A percentile compares a stretch with the other conserved stretches of the same genome.
Conservation (phyloP, 1,140 invertebrate species). For the Cyrtorhinus lividipennis region DNA sequence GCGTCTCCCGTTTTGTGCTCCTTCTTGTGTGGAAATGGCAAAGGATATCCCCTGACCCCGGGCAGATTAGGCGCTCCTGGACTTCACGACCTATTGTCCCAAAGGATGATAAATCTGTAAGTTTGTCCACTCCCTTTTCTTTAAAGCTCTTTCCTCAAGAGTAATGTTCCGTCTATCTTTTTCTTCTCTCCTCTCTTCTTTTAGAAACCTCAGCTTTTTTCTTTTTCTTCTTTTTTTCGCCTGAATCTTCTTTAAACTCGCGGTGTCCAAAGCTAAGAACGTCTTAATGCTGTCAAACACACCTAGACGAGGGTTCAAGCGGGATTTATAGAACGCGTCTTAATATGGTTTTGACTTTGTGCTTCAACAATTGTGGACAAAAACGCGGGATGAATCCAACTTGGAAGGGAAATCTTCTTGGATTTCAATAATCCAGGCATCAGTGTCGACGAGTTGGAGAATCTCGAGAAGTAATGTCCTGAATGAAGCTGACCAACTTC, state of each 20-base stretch:
- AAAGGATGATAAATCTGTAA: slow-evolving; percentile 2
- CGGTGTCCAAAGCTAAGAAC: background rate
- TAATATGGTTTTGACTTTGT: too few relatives aligned
- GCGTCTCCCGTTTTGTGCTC: background rate
- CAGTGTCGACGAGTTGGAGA: too few relatives aligned
- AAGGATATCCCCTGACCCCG: background rate
- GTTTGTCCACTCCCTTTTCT: background rate
- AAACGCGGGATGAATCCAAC: too few relatives aligned
- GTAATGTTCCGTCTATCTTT: background rate
- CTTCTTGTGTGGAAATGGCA: background rate
- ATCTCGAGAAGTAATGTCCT: too few relatives aligned
- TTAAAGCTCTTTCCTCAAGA: background rate
- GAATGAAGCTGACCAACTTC: too few relatives aligned
- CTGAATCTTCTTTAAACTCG: too few relatives aligned
- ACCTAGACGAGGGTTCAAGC: too few relatives aligned
- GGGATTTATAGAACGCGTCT: too few relatives aligned
- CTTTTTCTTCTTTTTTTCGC: background rate
- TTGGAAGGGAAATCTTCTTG: too few relatives aligned
- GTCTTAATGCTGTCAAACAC: slow-evolving; percentile 2
- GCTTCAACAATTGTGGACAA: too few relatives aligned
- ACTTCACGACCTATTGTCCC: background rate
- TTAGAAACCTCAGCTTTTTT: background rate
- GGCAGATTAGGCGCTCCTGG: background rate
- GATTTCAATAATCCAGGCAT: too few relatives aligned
- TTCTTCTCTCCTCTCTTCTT: too few relatives aligned